Base-by-base conservation (phyloP, 2,797 vertebrate species). In the Novumbra hubbsi region DNA sequence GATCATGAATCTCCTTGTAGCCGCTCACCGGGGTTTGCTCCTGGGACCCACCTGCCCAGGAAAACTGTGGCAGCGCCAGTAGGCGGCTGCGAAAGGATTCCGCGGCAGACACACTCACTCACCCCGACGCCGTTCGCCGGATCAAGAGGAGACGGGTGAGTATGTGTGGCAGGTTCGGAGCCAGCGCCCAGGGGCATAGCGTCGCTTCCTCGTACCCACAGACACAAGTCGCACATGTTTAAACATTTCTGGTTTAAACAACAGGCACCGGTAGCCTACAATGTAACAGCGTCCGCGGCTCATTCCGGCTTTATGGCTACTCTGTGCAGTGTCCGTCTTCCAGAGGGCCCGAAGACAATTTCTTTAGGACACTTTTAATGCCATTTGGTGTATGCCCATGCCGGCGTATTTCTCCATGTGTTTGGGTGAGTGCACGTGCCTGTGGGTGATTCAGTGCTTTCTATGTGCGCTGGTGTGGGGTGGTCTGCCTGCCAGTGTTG, bases 1-100 rank as follows among this genome's bases (percentile, higher is more conserved):
- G 89, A 93, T 93, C 91, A 94, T 81, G 89, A 79, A 88, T 91
- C 90, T 92, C 89, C 90, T 91, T 92, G 91, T 92, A 92, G 91
- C 88, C 86, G 88, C 91, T 92, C 89, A 83, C 89, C 73, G 88
- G 91, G 90, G 87, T 91, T 92, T 89, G 88, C 89, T 90, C 86
- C 91, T 84, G 90, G 89, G 91, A 91, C 81, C 89, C 88, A 87
- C 90, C 88, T 88, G 88, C 87, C 83, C 83, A 73, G 81, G 87
- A 85, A 85, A 90, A 89, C 57, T 81, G 85, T 73, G 86, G 86
- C 80, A 71, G 70, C 76, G 87, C 83, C 82, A 69, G 85, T 80
- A 77, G 86, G 85, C 72, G 86, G 71, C 70, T 73, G 84, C 83
- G 80, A 81, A 87, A 81, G 82, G 76, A 83, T 85, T 84, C 82